Evolutionary conservation across 2,113 vertebrate species (phyloP), one percentile per base, ranked within the genome.

Genomic region (Callipepla squamata): DNA sequence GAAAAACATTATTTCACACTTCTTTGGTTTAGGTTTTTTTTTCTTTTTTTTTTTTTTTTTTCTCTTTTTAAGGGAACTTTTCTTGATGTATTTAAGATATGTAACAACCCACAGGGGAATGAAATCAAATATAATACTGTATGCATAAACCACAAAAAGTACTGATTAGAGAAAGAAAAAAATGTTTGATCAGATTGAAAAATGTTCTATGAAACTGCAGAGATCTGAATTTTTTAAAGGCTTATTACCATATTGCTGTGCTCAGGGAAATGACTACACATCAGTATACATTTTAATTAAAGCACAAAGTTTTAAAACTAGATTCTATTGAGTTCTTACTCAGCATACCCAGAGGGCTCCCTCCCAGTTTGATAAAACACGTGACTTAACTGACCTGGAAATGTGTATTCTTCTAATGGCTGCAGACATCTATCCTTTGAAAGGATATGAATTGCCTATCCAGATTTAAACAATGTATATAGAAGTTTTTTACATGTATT

Each of bases 251-350:
- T 92, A 92, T 72, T 93, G 91, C 95, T 94, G 92, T 80, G 90
- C 91, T 97, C 92, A 92, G 96, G 94, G 73, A 97, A 96, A 95
- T 30, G 81, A 80, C 95, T 95, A 78, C 69, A 75, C 86, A 93
- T 94, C 89, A 85, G 55, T 93, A 93, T 94, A 84, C 92, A 92
- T 95, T 96, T 96, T 97, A 97, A 97, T 97, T 97, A 96, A 97
- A 96, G 80, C 38, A 73, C 85, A 88, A 96, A 92, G 44, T 92
- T 83, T 94, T 94, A 93, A 94, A 74, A 92, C 67, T 90, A 80
- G 65, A 96, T 94, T 89, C 69, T 80, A 42, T 42, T 77, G 90
- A 80, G 53, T 73, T 95, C 92, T 96, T 95, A 96, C 89, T 97
- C 96, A 97, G 96, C 95, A 96, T 47, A 89, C 95, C 93, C 80